Evolutionary conservation across 2,113 vertebrate genomes (phyloP), one percentile per base, ranked within the genome.

Genomic region (Blennius ocellaris): DNA sequence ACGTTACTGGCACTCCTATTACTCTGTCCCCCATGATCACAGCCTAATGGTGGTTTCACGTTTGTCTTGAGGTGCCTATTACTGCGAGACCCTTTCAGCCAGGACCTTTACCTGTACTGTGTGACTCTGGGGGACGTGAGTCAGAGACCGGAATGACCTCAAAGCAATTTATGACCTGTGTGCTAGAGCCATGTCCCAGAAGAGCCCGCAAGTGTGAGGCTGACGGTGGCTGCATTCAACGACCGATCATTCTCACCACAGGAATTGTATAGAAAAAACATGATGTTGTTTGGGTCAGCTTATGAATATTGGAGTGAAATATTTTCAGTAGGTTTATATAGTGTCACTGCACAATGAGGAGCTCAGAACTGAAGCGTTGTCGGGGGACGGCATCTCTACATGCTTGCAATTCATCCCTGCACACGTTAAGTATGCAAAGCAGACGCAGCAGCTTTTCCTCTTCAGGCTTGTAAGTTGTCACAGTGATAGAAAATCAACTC

Each of bases 11-110:
- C 15, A 11, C 16, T 59, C 66, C 57, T n/a, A 15, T 66, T 57
- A 41, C 16, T 10, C 0, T 67, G 63, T 56, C 39, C 41, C 41
- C 52, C 47, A 64, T 16, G 17, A 38, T 48, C 15, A 37, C 67
- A 49, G 37, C 16, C 16, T 66, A 57, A 61, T 81, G 60, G 53
- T 17, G 16, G 71, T 51, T 79, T 76, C 67, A 39, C 21, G 6
- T 65, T 62, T 58, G 43, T 62, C 44, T 45, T 56, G 54, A 66
- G 58, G 61, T 21, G 0, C 17, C 59, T 44, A 65, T 78, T 47
- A 76, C 39, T 45, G 38, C 5, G 0, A 12, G 51, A 61, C 16
- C 36, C 54, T 64, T 72, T 72, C 44, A 2, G 48, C 30, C 68
- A 11, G 53, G 12, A 51, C 38, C 65, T 76, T 69, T 10, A 50